These are phyloP conservation scores for Phrynocephalus vlangalii DNA, from an alignment of 2,797 vertebrate genomes.

Conservation along the genomic window DNA sequence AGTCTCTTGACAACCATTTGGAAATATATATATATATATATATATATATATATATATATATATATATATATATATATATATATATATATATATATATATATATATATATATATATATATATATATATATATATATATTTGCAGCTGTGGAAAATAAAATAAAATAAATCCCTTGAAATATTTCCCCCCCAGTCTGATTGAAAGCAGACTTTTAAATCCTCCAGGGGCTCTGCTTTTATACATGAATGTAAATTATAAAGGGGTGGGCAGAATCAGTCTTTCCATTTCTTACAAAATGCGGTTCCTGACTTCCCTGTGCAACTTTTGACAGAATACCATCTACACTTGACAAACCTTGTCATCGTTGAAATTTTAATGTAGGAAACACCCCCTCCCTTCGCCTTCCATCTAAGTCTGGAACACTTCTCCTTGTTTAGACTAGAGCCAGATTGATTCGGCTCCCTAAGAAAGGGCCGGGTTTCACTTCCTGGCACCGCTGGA, in stretches of 20 bases:
- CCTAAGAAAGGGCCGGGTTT: slow-evolving; percentile 65
- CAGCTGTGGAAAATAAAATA: slow-evolving; percentile 37
- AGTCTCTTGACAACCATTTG: slow-evolving; percentile 39
- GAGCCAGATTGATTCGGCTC: slow-evolving; percentile 56
- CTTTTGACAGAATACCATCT: slow-evolving; percentile 54
- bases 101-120: too few relatives aligned
- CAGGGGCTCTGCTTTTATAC: slow-evolving; percentile 17
- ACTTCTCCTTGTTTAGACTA: slow-evolving; percentile 69
- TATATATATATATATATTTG: neutral
- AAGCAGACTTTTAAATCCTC: slow-evolving; percentile 71
- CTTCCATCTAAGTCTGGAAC: slow-evolving; percentile 57
- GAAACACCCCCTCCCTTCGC: slow-evolving; percentile 30
- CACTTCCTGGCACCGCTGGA: slow-evolving; percentile 62
- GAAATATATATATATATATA: too few relatives aligned
- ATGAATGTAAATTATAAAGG: slow-evolving; percentile 8
- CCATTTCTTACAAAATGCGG: slow-evolving; percentile 42
- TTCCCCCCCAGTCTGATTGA: slow-evolving; percentile 64
- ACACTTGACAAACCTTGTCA: slow-evolving; percentile 57
- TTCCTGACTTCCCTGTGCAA: slow-evolving; percentile 44
- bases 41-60: too few relatives aligned
- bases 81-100: too few relatives aligned
- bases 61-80: too few relatives aligned
- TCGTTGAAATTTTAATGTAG: slow-evolving; percentile 51
- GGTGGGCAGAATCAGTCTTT: slow-evolving; percentile 32
- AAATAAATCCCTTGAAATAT: slow-evolving; percentile 57